Conservation (phyloP, 1,140 invertebrate genomes). For the Solenopsis fugax region DNA sequence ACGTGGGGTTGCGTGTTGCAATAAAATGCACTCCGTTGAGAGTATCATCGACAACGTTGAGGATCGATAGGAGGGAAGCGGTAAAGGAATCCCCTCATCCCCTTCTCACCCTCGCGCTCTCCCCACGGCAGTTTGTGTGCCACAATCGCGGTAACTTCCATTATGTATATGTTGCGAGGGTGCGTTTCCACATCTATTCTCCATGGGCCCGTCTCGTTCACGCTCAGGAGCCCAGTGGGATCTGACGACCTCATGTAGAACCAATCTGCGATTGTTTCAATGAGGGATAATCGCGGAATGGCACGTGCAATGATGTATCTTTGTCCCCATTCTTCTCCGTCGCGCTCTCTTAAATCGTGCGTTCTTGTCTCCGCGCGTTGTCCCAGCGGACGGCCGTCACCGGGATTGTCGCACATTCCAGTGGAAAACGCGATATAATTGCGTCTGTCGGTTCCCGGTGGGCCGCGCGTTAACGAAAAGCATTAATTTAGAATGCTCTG, state of each 20-base stretch:
- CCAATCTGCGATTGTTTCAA: slow-evolving; percentile 36
- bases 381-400: slow-evolving; percentile 6
- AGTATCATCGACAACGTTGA: neutral
- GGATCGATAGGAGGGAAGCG: neutral
- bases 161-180: slow-evolving; percentile 29
- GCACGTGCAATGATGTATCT: neutral
- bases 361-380: neutral
- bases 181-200: slow-evolving; percentile 15
- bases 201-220: neutral
- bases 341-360: slow-evolving; percentile 10
- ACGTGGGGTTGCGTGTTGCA: neutral
- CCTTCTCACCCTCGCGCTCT: no score
- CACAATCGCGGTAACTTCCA: slow-evolving; percentile 17
- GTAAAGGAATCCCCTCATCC: neutral
- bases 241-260: slow-evolving; percentile 15
- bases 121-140: neutral
- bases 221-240: neutral
- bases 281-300: slow-evolving; percentile 3
- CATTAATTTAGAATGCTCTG: slow-evolving; percentile 80
- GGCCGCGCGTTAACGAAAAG: slow-evolving; percentile 77
- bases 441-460: slow-evolving; percentile 59
- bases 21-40: slow-evolving; percentile 1
- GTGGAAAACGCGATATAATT: slow-evolving; percentile 78
- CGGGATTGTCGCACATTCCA: slow-evolving; percentile 53
- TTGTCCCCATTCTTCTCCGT: neutral